Percentiles rank a stretch among this genome's conserved stretches.
phyloP scores from a whole-genome alignment of 37 sponge, comb jelly and placozoan species.

The Agelas oroides region DNA sequence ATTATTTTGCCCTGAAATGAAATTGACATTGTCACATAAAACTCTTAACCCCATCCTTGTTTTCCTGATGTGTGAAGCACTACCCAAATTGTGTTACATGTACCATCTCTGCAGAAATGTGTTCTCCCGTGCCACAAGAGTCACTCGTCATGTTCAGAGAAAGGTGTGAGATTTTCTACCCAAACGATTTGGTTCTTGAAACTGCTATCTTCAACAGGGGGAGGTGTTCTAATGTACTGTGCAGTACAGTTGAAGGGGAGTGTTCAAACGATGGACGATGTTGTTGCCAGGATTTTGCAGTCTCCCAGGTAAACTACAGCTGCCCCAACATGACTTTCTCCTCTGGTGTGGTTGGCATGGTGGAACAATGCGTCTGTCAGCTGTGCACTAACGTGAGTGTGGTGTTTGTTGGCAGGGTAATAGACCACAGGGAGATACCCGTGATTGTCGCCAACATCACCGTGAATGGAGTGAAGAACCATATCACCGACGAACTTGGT shows the following conservation, averaged over 20 bases:
- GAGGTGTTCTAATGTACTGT: neutral
- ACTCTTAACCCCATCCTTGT: too few relatives aligned
- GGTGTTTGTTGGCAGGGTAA: conserved; percentile 18
- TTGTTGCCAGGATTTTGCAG: neutral
- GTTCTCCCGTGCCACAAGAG: neutral
- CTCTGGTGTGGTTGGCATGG: neutral
- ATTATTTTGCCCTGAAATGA: too few relatives aligned
- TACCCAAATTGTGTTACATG: too few relatives aligned
- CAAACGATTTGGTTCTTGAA: neutral
- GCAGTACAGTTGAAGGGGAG: neutral
- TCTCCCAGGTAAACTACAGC: neutral
- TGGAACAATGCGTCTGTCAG: conserved; percentile 2
- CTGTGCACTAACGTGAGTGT: neutral
- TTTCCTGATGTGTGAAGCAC: too few relatives aligned
- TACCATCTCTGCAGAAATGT: too few relatives aligned
- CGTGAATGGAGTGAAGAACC: neutral
- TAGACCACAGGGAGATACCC: neutral
- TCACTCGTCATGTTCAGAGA: neutral
- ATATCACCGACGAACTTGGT: neutral
- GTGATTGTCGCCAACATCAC: neutral
- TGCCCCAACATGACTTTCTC: neutral
- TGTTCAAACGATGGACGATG: conserved; percentile 6
- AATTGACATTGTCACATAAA: too few relatives aligned
- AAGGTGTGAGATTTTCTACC: neutral
- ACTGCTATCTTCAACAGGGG: neutral